Conservation (phyloP, 2,113 vertebrate genomes). For the Brevimyrus niger region DNA sequence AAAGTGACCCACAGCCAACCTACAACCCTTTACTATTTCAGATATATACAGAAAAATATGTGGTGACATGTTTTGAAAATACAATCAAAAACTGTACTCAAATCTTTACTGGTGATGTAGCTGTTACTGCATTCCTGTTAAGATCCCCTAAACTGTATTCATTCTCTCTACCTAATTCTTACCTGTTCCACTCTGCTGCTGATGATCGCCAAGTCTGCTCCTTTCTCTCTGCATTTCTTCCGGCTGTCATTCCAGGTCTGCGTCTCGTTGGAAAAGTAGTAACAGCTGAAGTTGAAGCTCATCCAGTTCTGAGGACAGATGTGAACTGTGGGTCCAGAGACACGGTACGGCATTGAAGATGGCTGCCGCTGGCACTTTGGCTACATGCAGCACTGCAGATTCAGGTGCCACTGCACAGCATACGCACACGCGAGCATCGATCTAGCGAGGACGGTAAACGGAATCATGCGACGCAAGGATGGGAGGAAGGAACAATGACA, state of each 20-base stretch:
- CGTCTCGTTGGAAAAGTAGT: constrained; percentile 17
- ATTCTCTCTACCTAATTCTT: not conserved
- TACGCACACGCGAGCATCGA: too few relatives aligned
- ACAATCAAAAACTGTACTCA: not conserved
- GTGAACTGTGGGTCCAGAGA: constrained; percentile 1
- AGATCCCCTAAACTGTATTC: not conserved
- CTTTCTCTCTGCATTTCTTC: constrained; percentile 18
- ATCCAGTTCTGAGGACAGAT: constrained; percentile 25
- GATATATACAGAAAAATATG: not conserved
- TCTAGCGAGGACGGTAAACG: too few relatives aligned
- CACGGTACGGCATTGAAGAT: not conserved
- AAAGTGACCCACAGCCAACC: not conserved
- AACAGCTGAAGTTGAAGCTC: constrained; percentile 17
- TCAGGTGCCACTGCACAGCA: too few relatives aligned
- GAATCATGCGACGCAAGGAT: too few relatives aligned
- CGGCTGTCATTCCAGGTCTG: constrained; percentile 17
- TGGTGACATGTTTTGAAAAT: not conserved
- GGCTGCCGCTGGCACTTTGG: too few relatives aligned
- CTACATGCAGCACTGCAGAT: too few relatives aligned
- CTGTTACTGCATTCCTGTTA: not conserved
- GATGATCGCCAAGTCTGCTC: constrained; percentile 33
- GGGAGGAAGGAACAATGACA: not conserved
- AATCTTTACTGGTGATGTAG: not conserved
- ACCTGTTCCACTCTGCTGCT: constrained; percentile 26
- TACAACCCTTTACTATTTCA: not conserved